Evolutionary conservation across 2,888 invertebrate genomes (phyloP), one percentile per base, ranked within the genome.

Genomic region (Leptinotarsa rubiginosa): DNA sequence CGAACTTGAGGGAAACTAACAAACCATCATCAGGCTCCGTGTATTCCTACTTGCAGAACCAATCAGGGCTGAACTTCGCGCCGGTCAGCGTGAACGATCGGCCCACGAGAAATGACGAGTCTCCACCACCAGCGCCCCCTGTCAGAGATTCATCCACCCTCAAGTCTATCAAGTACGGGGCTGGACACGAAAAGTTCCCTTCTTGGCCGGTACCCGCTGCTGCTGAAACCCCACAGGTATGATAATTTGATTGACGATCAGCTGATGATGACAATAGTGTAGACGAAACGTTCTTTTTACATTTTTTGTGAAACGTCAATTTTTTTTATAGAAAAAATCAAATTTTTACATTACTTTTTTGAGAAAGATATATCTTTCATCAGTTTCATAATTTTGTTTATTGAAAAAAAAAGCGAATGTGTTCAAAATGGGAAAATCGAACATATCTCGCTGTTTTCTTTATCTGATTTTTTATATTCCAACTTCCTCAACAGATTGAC

Each of bases 181-280:
- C 92, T 75, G 92, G 92, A 76, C 93, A 93, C 89, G 93, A 93
- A 86, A 93, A 93, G 85, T 93, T 92, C 84, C 93, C 93, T 2
- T 93, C 93, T 76, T 93, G 93, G 93, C 93, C 94, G 18, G 92
- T 92, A 79, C 91, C 91, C 54, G 90, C 91, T 47, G 90, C 91
- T 47, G 90, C 90, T 75, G 89, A 91, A 75, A 88, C 89, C 73
- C 88, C 90, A 59, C 87, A 88, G 84, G 83, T 87, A 71, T 18
- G 1, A 65, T 56, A 3, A 31, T 10, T 64, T 25, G 7, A 64
- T 12, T 4, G 12, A 50, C 50, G n/a, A n/a, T 15, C 7, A 7
- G 50, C 50, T 50, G 4, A 4, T 16, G 50, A 50, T 50, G 50
- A 7, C 50, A 7, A 16, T 15, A 4, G 5, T 50, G 15, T 16